Base-by-base conservation (phyloP, 2,888 invertebrate species). In the Xestia xanthographa region DNA sequence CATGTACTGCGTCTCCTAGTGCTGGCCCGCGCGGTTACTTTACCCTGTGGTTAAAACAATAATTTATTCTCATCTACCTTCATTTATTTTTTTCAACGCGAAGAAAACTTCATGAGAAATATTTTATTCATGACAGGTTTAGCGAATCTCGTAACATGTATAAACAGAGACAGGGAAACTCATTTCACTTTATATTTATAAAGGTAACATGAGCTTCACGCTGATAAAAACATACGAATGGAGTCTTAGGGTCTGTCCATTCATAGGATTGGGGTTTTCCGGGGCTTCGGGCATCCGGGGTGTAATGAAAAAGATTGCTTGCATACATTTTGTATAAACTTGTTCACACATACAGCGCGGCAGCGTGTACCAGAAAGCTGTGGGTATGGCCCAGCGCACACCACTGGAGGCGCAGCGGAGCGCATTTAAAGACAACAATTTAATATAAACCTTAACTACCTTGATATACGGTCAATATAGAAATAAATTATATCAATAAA, bases 141-240 rank as follows among this genome's bases (percentile, higher is more conserved):
- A 22, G 14, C 14, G 45, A 63, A 26, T 48, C 80, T 41, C 50
- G 20, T 11, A 45, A 62, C 53, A 17, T 22, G 62, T 41, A 22
- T 63, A 70, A 48, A 77, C 41, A 72, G 45, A 79, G 53, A 53
- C 45, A 48, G 53, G 29, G 12, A 65, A 79, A 48, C 45, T 48
- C 45, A 56, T 56, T 71, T 65, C 63, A 63, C 53, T 80, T 72
- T 72, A 62, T 79, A 60, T 78, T 68, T 76, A 58, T 60, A 22
- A 48, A 60, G 41, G 58, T 60, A 78, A 50, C n/a, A 67, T 45
- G 29, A 29, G 56, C 77, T 48, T 38, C 5, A 9, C 29, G n/a
- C 22, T 43, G n/a, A 50, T 45, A 75, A 43, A 73, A 41, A 62
- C 9, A 58, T 17, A 66, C 41, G 11, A 38, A 38, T 5, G 22